Evolutionary conservation across 92 coral and sea anemone species (phyloP).

Genomic region (Palythoa grandiflora): DNA sequence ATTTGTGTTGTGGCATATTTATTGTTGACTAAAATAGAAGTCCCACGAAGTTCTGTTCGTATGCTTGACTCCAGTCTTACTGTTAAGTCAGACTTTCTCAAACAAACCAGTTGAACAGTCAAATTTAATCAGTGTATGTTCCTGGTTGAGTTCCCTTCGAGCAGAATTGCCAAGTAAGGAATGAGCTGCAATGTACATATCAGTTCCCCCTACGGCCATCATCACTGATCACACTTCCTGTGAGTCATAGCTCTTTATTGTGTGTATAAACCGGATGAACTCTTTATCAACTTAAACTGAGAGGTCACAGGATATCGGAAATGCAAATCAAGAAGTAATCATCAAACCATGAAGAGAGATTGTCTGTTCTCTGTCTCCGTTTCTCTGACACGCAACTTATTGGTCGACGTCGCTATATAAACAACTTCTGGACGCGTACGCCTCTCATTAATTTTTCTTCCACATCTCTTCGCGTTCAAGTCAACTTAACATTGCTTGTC

Average conservation of each 20-base stretch:
- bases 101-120: neutral
- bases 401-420: neutral
- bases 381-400: slow-evolving; percentile 30
- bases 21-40: neutral
- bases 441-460: neutral
- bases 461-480: neutral
- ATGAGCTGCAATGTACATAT: neutral
- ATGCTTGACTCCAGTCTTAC: neutral
- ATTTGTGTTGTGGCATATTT: neutral
- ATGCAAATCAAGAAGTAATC: slow-evolving; percentile 37
- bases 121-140: neutral
- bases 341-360: slow-evolving; percentile 20
- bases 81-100: neutral
- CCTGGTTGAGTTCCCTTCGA: neutral
- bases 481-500: neutral
- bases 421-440: slow-evolving; percentile 24
- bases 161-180: neutral
- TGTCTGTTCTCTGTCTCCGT: slow-evolving; percentile 37
- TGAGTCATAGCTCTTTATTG: neutral
- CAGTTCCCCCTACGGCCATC: neutral
- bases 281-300: slow-evolving; percentile 16
- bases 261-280: slow-evolving; percentile 34
- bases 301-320: slow-evolving; percentile 41
- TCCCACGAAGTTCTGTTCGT: neutral
- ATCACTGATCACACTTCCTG: neutral